Percentiles rank a stretch among this genome's conserved stretches.
These are phyloP conservation scores for Gulo gulo DNA, from an alignment of 2,113 vertebrate species.

Conservation along the genomic window DNA sequence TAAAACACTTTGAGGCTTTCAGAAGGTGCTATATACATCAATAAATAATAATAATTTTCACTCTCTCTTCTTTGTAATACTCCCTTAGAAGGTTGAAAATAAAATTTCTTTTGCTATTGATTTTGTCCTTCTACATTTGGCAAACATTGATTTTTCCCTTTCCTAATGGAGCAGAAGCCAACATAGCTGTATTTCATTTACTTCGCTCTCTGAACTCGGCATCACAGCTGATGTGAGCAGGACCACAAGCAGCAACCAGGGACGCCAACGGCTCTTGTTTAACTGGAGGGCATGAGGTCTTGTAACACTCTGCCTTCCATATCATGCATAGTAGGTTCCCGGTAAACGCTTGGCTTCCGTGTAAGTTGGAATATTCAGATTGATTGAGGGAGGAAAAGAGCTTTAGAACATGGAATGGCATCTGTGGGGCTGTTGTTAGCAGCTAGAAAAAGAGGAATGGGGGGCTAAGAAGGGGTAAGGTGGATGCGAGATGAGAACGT, in stretches of 20 bases:
- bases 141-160: slow-evolving; percentile 85
- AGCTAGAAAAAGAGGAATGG: neutral
- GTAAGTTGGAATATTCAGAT: neutral
- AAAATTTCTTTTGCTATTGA: slow-evolving; percentile 86
- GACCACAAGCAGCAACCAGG: slow-evolving; percentile 65
- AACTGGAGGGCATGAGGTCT: slow-evolving; percentile 54
- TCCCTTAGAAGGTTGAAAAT: slow-evolving; percentile 85
- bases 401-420: neutral
- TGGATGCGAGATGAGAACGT: neutral
- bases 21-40: slow-evolving; percentile 83
- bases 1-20: slow-evolving; percentile 82
- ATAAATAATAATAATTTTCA: slow-evolving; percentile 87
- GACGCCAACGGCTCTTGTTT: slow-evolving; percentile 64
- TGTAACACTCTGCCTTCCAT: neutral
- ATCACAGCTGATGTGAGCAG: slow-evolving; percentile 65
- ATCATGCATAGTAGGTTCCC: neutral
- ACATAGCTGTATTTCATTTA: slow-evolving; percentile 82
- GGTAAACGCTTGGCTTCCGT: neutral
- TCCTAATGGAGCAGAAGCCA: slow-evolving; percentile 85
- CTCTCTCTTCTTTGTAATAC: slow-evolving; percentile 83
- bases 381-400: neutral
- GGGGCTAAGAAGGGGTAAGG: neutral
- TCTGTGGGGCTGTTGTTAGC: neutral
- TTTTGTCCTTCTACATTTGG: slow-evolving; percentile 85
- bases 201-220: slow-evolving; percentile 75